Conservation (phyloP, 2,113 vertebrate species). For the Pleuronectes platessa region DNA sequence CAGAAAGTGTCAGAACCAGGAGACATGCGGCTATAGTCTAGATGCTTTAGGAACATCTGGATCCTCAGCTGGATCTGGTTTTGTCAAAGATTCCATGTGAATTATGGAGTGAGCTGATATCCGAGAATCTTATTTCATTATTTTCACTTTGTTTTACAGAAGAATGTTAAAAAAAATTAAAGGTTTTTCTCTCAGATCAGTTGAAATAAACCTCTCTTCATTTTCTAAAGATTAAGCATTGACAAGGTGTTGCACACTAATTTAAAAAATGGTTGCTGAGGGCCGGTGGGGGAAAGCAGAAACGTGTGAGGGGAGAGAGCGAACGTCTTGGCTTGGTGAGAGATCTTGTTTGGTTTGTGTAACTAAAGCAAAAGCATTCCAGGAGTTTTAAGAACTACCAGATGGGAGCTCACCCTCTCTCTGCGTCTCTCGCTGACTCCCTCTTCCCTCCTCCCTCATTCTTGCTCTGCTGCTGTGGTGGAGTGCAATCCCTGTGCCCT, state of each 20-base stretch:
- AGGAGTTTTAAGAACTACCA: conserved; percentile 88
- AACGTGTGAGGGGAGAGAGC: conserved; percentile 39
- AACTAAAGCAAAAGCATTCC: conserved; percentile 89
- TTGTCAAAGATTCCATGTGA: conserved; percentile 33
- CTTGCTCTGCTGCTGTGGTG: conserved; percentile 46
- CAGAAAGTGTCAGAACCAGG: conserved; percentile 47
- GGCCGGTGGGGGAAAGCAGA: conserved; percentile 48
- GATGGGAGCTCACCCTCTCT: conserved; percentile 80
- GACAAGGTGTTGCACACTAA: conserved; percentile 25
- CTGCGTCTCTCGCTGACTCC: conserved; percentile 16
- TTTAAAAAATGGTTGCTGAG: conserved; percentile 29
- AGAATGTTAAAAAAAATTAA: not conserved
- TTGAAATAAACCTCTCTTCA: not conserved
- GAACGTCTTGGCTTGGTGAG: conserved; percentile 74
- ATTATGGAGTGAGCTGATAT: conserved; percentile 30
- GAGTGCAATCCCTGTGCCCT: conserved; percentile 78
- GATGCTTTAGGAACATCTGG: conserved; percentile 51
- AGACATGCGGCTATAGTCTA: conserved; percentile 31
- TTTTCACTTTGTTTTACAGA: conserved; percentile 11
- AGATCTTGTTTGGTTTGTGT: conserved; percentile 87
- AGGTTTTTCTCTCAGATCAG: conserved; percentile 2
- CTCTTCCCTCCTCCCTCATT: conserved; percentile 42
- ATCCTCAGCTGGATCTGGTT: conserved; percentile 39
- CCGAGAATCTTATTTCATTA: conserved; percentile 18
- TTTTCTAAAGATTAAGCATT: conserved; percentile 21